A percentile compares a stretch with the other conserved stretches of the same genome.
These are phyloP conservation scores for Stichopus horrens DNA, from an alignment of 53 echinoderm and acorn worm species.

Conservation along the genomic window DNA sequence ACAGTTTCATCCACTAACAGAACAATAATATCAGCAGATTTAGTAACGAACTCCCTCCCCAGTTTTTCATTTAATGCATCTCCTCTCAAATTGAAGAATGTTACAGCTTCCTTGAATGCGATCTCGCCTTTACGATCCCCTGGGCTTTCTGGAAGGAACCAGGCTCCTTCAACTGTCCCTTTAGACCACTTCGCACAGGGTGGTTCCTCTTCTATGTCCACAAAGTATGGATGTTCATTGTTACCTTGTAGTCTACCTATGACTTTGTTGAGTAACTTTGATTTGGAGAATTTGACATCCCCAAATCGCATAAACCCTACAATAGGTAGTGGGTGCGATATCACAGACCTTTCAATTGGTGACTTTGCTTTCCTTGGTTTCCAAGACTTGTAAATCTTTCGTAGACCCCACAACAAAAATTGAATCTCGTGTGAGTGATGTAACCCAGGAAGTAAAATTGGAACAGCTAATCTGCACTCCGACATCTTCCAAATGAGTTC, in stretches of 20 bases:
- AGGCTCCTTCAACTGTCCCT: constrained; percentile 20
- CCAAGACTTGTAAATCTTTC: constrained; percentile 36
- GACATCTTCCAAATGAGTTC: constrained; percentile 36
- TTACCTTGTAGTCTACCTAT: constrained; percentile 27
- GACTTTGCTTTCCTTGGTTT: neutral
- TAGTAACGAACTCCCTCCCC: neutral
- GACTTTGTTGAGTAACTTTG: constrained; percentile 28
- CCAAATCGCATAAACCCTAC: constrained; percentile 21
- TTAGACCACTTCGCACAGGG: constrained; percentile 23
- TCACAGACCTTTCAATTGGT: constrained; percentile 12
- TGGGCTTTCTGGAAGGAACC: constrained; percentile 12
- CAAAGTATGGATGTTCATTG: constrained; percentile 43
- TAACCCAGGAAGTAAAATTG: constrained; percentile 22
- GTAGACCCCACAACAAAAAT: constrained; percentile 17
- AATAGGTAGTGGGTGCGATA: neutral
- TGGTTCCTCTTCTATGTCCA: constrained; percentile 6
- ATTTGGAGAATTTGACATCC: neutral
- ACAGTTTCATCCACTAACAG: neutral
- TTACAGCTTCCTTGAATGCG: constrained; percentile 9
- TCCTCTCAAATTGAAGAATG: constrained; percentile 37
- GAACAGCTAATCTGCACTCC: constrained; percentile 33
- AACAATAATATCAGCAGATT: constrained; percentile 15
- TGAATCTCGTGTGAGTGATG: neutral
- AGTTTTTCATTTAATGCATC: constrained; percentile 1
- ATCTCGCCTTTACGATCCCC: neutral